phyloP scores from a whole-genome alignment of 2,888 invertebrate genomes.

The Homarus gammarus region DNA sequence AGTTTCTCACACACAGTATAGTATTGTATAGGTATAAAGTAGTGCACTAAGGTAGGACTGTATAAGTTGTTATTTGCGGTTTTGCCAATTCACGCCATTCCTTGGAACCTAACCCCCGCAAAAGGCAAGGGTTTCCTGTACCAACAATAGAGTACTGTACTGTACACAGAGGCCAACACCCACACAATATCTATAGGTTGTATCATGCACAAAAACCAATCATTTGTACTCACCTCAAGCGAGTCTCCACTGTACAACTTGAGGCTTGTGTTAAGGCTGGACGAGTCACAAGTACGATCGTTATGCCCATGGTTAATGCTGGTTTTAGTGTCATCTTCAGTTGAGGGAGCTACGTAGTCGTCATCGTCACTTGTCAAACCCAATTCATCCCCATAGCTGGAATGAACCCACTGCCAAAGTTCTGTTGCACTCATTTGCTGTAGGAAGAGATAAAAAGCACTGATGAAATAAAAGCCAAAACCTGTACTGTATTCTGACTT shows the following conservation, averaged over 20 bases:
- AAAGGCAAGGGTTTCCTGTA: too few relatives aligned
- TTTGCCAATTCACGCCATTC: too few relatives aligned
- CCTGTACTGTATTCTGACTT: too few relatives aligned
- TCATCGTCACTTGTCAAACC: slow-evolving; percentile 96
- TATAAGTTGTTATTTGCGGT: too few relatives aligned
- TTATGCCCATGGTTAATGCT: slow-evolving; percentile 15
- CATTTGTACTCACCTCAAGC: slow-evolving; percentile 56
- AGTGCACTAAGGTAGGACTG: too few relatives aligned
- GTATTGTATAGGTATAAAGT: too few relatives aligned
- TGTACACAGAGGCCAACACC: too few relatives aligned
- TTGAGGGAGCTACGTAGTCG: slow-evolving; percentile 77
- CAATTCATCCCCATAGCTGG: slow-evolving; percentile 95
- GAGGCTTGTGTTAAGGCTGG: slow-evolving; percentile 32
- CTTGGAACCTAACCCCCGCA: too few relatives aligned
- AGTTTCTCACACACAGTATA: too few relatives aligned
- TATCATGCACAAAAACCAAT: background rate
- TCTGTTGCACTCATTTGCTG: slow-evolving; percentile 83
- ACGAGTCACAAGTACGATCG: slow-evolving; percentile 41
- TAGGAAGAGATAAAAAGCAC: slow-evolving; percentile 14
- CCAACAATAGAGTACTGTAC: too few relatives aligned
- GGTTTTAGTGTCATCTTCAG: slow-evolving; percentile 73
- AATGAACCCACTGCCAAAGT: slow-evolving; percentile 94
- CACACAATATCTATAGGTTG: too few relatives aligned
- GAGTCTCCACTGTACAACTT: slow-evolving; percentile 69
- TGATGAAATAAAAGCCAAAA: background rate